Evolutionary conservation across 2,113 vertebrate species (phyloP), one percentile per base, ranked within the genome.

Genomic region (Oncorhynchus nerka): DNA sequence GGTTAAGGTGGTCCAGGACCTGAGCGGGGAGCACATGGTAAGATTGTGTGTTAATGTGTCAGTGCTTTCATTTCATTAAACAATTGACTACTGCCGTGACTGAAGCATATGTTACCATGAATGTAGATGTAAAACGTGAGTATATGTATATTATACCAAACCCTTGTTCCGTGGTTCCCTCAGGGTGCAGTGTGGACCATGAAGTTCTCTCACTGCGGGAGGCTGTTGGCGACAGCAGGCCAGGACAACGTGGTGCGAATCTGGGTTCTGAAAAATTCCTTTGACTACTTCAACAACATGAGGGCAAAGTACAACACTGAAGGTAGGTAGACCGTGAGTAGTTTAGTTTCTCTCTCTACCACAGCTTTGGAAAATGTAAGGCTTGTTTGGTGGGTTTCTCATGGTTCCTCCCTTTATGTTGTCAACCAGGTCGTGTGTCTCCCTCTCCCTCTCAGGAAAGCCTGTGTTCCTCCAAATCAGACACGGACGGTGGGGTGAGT

Each of bases 251-350:
- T 99, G 73, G 98, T 99, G 28, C 94, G 98, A 79, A 99, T 99
- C 91, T 99, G 98, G 98, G 97, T 97, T 81, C 89, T 99, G 75
- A 99, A 98, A 92, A 97, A 96, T 8, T 96, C 97, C 74, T 99
- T 97, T 80, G 98, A 99, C 88, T 99, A 97, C 87, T 99, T 99
- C 89, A 98, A 98, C 86, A 99, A 99, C 84, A 99, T 99, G 98
- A 90, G 98, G 85, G 92, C 97, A 91, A 99, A 99, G 90, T 99
- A 99, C 89, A 99, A 99, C 90, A 98, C 97, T 20, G 97, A 99
- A 95, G 98, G 98, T 55, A 15, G 51, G 51, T 98, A 93, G 26
- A 9, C 13, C 1, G 0, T 22, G 68, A 48, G 45, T 45, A 45
- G 39, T 45, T 45, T 45, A 45, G 62, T 22, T 9, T 20, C 39